Conservation (phyloP, 92 coral and sea anemone genomes). For the Phymanthus crucifer region DNA sequence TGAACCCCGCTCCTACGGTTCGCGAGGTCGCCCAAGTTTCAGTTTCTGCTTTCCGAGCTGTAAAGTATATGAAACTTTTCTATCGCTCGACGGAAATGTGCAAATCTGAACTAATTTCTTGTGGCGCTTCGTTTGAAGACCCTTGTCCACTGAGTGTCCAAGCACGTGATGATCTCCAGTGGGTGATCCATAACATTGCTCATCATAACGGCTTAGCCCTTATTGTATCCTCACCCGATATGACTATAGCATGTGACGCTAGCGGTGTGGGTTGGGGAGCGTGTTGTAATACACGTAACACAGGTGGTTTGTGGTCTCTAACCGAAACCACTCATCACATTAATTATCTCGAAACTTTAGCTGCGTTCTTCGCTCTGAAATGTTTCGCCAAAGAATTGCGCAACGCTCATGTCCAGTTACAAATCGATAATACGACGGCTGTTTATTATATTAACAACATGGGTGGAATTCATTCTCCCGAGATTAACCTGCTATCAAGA, state of each 20-base stretch:
- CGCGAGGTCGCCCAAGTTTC: constrained; percentile 22
- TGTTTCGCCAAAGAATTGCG: too few species aligned
- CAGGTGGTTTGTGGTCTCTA: too few species aligned
- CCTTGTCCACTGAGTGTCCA: background rate
- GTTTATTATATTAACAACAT: constrained; percentile 41
- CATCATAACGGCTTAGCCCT: background rate
- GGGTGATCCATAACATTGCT: constrained; percentile 9
- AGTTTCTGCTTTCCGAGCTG: too few species aligned
- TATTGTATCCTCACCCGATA: background rate
- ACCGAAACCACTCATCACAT: too few species aligned
- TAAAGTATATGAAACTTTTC: constrained; percentile 33
- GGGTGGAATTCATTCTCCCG: constrained; percentile 34
- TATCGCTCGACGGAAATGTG: constrained; percentile 48
- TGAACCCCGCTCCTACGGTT: too few species aligned
- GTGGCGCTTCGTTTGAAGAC: constrained; percentile 18
- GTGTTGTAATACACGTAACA: too few species aligned
- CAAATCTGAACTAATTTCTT: constrained; percentile 32
- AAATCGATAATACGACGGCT: too few species aligned
- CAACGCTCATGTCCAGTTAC: too few species aligned
- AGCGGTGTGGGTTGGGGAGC: constrained; percentile 8
- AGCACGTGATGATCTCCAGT: constrained; percentile 16
- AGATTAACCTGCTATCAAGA: too few species aligned
- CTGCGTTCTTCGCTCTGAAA: too few species aligned
- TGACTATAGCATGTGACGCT: constrained; percentile 35
- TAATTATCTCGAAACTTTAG: too few species aligned